Percentiles rank a stretch among this genome's conserved stretches.
These are phyloP conservation scores for Thysanoteuthis rhombus DNA, from an alignment of 2,888 invertebrate species.

Conservation along the genomic window DNA sequence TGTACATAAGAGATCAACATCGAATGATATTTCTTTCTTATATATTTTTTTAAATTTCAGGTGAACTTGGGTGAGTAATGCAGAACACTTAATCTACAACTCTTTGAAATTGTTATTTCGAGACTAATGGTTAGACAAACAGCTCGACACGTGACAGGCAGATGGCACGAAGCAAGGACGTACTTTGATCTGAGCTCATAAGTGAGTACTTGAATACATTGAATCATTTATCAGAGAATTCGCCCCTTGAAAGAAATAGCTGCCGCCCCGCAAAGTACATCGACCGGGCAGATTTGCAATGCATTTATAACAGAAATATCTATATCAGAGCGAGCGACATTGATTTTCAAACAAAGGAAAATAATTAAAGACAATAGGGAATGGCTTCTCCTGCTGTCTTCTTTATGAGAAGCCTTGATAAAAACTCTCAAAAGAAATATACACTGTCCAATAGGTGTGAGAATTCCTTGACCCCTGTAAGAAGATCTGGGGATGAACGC, in stretches of 20 bases:
- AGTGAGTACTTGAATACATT: neutral
- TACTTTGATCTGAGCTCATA: neutral
- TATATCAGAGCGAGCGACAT: neutral
- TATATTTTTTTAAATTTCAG: too few relatives aligned
- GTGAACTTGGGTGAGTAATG: too few relatives aligned
- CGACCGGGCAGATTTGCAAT: neutral
- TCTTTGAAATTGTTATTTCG: too few relatives aligned
- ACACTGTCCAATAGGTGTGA: neutral
- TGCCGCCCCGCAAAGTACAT: neutral
- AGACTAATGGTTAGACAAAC: too few relatives aligned
- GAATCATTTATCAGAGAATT: neutral
- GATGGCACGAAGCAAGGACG: too few relatives aligned
- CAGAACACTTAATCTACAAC: too few relatives aligned
- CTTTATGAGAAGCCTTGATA: too few relatives aligned
- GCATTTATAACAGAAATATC: neutral
- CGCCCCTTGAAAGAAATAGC: neutral
- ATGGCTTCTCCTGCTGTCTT: too few relatives aligned
- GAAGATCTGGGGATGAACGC: neutral
- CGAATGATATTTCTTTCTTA: too few relatives aligned
- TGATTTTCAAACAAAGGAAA: neutral
- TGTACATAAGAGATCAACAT: too few relatives aligned
- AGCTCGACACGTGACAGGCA: too few relatives aligned
- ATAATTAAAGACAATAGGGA: neutral
- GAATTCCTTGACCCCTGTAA: neutral
- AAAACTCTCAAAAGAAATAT: too few relatives aligned